Percentiles rank a stretch among this genome's conserved stretches.
phyloP scores from a whole-genome alignment of 1,140 invertebrate genomes.

The Conopomorpha cramerella region DNA sequence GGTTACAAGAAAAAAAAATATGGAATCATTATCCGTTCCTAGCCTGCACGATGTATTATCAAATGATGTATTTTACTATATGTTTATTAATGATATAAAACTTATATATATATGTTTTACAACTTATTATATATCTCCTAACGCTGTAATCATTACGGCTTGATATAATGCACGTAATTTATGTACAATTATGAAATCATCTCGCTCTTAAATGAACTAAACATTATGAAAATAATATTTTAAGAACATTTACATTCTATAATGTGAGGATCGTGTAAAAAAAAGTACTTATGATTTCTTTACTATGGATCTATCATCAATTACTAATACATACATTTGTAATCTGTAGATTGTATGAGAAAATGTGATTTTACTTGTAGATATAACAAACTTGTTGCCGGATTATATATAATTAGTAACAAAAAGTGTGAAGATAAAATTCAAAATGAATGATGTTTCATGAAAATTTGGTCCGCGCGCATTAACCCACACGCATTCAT shows the following conservation, averaged over 20 bases:
- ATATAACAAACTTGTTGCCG: slow-evolving; percentile 33
- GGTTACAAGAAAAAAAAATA: too few species aligned
- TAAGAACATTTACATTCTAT: slow-evolving; percentile 55
- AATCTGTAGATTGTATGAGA: slow-evolving; percentile 37
- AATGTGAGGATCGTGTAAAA: slow-evolving; percentile 31
- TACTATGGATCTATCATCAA: slow-evolving; percentile 26
- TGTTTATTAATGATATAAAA: slow-evolving; percentile 39
- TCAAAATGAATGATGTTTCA: too few species aligned
- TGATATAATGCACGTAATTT: slow-evolving; percentile 40
- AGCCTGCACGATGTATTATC: slow-evolving; percentile 15
- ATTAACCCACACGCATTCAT: too few species aligned
- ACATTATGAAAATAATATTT: slow-evolving; percentile 44
- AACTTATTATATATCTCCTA: slow-evolving; percentile 24
- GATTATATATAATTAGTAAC: slow-evolving; percentile 32
- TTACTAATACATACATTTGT: slow-evolving; percentile 12
- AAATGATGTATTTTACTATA: slow-evolving; percentile 43
- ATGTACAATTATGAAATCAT: slow-evolving; percentile 51
- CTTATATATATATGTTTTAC: slow-evolving; percentile 27
- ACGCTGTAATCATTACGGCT: too few species aligned
- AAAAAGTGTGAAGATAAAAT: too few species aligned
- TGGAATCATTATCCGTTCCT: too few species aligned
- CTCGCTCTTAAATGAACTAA: slow-evolving; percentile 25
- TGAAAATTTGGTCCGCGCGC: too few species aligned
- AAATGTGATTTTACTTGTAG: slow-evolving; percentile 54
- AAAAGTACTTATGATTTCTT: slow-evolving; percentile 40